Evolutionary conservation across 2,888 invertebrate species (phyloP).

Genomic region (Cephonodes hylas): DNA sequence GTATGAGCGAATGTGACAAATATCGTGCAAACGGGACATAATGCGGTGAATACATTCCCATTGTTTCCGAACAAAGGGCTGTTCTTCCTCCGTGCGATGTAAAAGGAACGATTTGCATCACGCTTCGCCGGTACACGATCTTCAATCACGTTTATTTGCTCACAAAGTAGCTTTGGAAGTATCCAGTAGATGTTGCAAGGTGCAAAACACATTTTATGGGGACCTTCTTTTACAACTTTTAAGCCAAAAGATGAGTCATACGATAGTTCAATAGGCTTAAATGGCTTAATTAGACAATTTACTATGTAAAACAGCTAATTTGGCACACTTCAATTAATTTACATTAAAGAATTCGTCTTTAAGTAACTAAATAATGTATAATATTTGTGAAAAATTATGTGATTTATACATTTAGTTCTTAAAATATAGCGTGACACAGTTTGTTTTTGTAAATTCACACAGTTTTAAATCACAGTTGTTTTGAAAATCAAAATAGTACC

Average conservation of each 20-base stretch:
- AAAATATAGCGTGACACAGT: neutral
- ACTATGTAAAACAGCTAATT: no score
- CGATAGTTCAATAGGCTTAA: no score
- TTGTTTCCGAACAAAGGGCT: conserved; percentile 51
- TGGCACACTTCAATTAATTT: neutral
- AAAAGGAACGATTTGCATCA: conserved; percentile 16
- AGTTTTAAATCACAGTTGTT: neutral
- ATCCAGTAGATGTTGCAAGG: neutral
- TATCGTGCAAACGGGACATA: neutral
- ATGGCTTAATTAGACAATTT: no score
- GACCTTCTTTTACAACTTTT: neutral
- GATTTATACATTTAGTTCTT: neutral
- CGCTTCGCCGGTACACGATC: conserved; percentile 5
- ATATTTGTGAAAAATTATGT: neutral
- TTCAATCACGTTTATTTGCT: neutral
- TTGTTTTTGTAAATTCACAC: neutral
- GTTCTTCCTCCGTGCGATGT: conserved; percentile 29
- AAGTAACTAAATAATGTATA: neutral
- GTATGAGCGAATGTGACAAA: neutral
- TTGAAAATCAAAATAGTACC: neutral
- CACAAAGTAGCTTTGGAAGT: neutral
- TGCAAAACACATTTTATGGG: neutral
- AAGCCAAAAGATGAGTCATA: no score
- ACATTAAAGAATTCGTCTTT: neutral
- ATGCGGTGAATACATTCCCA: conserved; percentile 23